phyloP scores from a whole-genome alignment of 92 coral and sea anemone genomes.

The Porites evermanni region DNA sequence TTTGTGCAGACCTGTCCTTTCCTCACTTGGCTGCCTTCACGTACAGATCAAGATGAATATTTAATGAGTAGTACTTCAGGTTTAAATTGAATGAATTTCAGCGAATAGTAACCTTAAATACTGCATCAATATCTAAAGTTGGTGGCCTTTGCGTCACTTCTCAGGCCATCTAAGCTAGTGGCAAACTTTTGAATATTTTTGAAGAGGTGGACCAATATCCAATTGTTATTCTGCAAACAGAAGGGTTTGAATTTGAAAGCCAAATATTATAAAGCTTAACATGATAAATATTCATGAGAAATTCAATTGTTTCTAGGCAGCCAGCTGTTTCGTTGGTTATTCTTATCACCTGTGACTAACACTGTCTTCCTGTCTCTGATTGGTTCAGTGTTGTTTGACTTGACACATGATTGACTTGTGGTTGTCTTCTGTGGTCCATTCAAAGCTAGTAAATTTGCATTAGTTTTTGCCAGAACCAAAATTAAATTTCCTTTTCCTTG shows the following conservation, averaged over 20 bases:
- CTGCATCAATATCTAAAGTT: neutral
- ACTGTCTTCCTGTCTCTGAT: slow-evolving; percentile 65
- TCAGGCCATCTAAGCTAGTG: neutral
- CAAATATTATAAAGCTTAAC: slow-evolving; percentile 51
- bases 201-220: slow-evolving; percentile 13
- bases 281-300: slow-evolving; percentile 76
- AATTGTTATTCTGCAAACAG: slow-evolving; percentile 25
- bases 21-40: slow-evolving; percentile 6
- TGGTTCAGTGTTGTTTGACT: slow-evolving; percentile 54
- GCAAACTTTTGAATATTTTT: slow-evolving; percentile 11
- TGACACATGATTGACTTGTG: slow-evolving; percentile 73
- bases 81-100: neutral
- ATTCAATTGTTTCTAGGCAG: slow-evolving; percentile 39
- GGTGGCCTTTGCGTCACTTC: neutral
- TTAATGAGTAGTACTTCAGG: slow-evolving; percentile 1
- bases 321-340: slow-evolving; percentile 88
- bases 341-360: slow-evolving; percentile 74
- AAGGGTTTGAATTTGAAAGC: slow-evolving; percentile 70
- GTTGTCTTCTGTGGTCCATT: slow-evolving; percentile 69
- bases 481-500: slow-evolving; percentile 46
- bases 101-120: slow-evolving; percentile 2
- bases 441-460: slow-evolving; percentile 80
- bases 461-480: slow-evolving; percentile 28
- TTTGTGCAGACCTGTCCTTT: neutral
- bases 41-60: neutral